A percentile compares a stretch with the other conserved stretches of the same genome.
phyloP scores from a whole-genome alignment of 2,113 vertebrate species.

The Thermophis baileyi region DNA sequence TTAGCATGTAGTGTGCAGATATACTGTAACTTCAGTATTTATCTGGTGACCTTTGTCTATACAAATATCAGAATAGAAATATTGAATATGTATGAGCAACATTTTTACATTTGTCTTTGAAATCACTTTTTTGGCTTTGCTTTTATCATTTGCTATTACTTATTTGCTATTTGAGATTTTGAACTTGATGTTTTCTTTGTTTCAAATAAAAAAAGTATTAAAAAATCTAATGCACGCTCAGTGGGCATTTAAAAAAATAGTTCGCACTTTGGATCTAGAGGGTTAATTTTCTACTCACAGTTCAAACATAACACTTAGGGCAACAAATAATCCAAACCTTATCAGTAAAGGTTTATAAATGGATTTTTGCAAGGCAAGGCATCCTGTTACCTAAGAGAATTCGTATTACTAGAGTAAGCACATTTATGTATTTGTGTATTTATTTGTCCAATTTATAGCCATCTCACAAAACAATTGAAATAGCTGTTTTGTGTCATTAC shows the following conservation, averaged over 20 bases:
- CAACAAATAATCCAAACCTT: background rate
- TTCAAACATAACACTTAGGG: constrained; percentile 12
- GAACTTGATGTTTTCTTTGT: background rate
- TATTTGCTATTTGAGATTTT: background rate
- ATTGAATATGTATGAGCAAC: background rate
- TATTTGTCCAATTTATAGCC: background rate
- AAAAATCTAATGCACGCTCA: background rate
- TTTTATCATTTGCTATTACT: background rate
- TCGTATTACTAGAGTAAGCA: constrained; percentile 14
- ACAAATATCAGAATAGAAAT: background rate
- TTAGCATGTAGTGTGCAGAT: constrained; percentile 2
- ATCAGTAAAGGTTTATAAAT: background rate
- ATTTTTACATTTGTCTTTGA: background rate
- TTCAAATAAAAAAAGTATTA: background rate
- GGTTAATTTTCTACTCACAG: constrained; percentile 8
- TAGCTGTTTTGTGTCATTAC: background rate
- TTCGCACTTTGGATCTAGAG: constrained; percentile 9
- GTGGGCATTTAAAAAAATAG: background rate
- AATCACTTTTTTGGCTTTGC: background rate
- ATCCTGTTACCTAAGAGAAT: constrained; percentile 28
- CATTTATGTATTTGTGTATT: background rate
- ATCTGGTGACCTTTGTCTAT: background rate
- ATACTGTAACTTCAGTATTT: background rate
- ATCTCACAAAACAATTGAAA: background rate
- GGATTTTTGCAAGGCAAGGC: constrained; percentile 21